These are phyloP conservation scores for Acipenser transmontanus DNA, from an alignment of 2,797 vertebrate genomes.

Conservation along the genomic window DNA sequence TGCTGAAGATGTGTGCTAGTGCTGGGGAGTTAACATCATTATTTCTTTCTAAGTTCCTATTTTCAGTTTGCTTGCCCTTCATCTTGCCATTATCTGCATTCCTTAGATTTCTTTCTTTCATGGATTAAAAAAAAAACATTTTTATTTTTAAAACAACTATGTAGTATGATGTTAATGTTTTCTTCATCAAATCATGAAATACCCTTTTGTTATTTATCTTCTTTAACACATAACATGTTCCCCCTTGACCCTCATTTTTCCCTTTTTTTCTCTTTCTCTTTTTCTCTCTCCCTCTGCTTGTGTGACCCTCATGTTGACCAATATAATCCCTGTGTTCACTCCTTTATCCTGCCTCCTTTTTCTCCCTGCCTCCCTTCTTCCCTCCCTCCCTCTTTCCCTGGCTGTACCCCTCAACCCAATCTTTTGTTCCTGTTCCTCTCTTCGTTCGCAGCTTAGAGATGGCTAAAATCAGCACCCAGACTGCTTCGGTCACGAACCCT, in stretches of 20 bases:
- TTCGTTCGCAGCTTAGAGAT: constrained; percentile 89
- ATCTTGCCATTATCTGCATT: constrained; percentile 51
- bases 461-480: constrained; percentile 96
- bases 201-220: constrained; percentile 74
- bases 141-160: constrained; percentile 32
- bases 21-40: constrained; percentile 47
- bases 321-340: constrained; percentile 38
- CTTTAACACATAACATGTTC: constrained; percentile 80
- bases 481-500: constrained; percentile 75
- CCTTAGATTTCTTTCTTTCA: constrained; percentile 47
- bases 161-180: constrained; percentile 51
- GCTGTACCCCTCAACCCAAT: constrained; percentile 53
- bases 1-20: constrained; percentile 23
- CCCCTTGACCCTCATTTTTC: constrained; percentile 71
- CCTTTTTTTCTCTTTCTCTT: constrained; percentile 54
- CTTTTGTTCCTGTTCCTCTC: constrained; percentile 62
- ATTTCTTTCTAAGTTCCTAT: constrained; percentile 43
- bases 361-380: constrained; percentile 25
- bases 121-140: constrained; percentile 28
- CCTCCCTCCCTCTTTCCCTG: constrained; percentile 40
- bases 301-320: constrained; percentile 40
- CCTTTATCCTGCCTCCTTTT: constrained; percentile 40
- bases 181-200: constrained; percentile 68
- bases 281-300: constrained; percentile 37
- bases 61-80: constrained; percentile 49